phyloP scores from a whole-genome alignment of 2,888 invertebrate species.

The Drosophila fulvimacula region DNA sequence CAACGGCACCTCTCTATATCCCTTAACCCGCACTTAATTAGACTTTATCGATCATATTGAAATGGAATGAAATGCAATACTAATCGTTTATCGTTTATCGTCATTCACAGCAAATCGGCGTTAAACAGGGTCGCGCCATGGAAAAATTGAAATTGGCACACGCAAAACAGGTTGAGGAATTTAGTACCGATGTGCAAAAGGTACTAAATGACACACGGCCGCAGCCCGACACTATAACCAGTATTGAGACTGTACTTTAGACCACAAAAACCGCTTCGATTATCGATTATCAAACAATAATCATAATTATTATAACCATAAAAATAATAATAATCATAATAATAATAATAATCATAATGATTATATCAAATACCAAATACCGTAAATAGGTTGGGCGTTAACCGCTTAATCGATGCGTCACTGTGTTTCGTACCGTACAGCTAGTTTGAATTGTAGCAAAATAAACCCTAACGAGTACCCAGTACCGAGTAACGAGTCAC shows the following conservation, averaged over 20 bases:
- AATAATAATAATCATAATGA: conserved; percentile 2
- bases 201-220: conserved; percentile 85
- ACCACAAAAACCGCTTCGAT: conserved; percentile 42
- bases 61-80: not conserved
- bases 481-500: conserved; percentile 10
- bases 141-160: conserved; percentile 96
- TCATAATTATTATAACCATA: not conserved
- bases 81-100: conserved; percentile 33
- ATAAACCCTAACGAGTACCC: conserved; percentile 9
- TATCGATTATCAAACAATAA: conserved; percentile 3
- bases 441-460: conserved; percentile 42
- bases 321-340: not conserved
- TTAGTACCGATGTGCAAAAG: conserved; percentile 94
- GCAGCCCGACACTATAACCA: conserved; percentile 80
- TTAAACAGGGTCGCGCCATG: conserved; percentile 95
- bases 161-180: conserved; percentile 95
- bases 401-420: conserved; percentile 5
- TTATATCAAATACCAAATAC: conserved; percentile 9
- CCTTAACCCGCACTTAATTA: not conserved
- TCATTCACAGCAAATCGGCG: conserved; percentile 88
- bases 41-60: not conserved
- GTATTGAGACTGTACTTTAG: conserved; percentile 85
- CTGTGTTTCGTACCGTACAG: conserved; percentile 22
- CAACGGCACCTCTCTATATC: too few species aligned
- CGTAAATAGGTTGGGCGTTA: conserved; percentile 3